These are phyloP conservation scores for Xanthorhoe spadicearia DNA, from an alignment of 2,888 invertebrate species.

Conservation along the genomic window DNA sequence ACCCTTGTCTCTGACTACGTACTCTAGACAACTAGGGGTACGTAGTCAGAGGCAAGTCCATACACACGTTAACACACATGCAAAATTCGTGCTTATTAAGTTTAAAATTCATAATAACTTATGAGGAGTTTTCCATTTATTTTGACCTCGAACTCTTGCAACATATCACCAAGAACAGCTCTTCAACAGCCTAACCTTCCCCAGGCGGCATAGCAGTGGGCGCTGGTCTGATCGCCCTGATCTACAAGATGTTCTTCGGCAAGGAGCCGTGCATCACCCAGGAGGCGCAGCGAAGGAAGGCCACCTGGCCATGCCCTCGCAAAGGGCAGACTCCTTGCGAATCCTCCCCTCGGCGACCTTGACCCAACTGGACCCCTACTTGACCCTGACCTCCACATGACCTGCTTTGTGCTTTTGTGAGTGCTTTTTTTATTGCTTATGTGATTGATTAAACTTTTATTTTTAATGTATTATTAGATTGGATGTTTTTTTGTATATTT, in stretches of 20 bases:
- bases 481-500: neutral
- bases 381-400: no score
- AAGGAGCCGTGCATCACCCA: slow-evolving; percentile 15
- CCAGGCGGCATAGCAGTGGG: slow-evolving; percentile 46
- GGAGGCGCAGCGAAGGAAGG: slow-evolving; percentile 6
- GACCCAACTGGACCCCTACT: neutral
- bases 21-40: no score
- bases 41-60: no score
- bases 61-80: no score
- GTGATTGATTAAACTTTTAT: slow-evolving; percentile 7
- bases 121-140: neutral
- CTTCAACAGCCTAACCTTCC: neutral
- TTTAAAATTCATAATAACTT: neutral
- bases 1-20: no score
- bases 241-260: slow-evolving; percentile 43
- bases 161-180: no score
- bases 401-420: slow-evolving; percentile 1
- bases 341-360: neutral
- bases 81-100: no score
- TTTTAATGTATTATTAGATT: neutral
- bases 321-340: slow-evolving; percentile 10
- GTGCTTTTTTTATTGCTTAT: slow-evolving; percentile 7
- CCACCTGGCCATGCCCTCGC: slow-evolving; percentile 36
- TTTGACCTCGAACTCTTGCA: no score
- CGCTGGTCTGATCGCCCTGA: slow-evolving; percentile 40